A percentile compares a stretch with the other conserved stretches of the same genome.
Conservation (phyloP, 2,113 vertebrate species). For the Platysternon megacephalum region DNA sequence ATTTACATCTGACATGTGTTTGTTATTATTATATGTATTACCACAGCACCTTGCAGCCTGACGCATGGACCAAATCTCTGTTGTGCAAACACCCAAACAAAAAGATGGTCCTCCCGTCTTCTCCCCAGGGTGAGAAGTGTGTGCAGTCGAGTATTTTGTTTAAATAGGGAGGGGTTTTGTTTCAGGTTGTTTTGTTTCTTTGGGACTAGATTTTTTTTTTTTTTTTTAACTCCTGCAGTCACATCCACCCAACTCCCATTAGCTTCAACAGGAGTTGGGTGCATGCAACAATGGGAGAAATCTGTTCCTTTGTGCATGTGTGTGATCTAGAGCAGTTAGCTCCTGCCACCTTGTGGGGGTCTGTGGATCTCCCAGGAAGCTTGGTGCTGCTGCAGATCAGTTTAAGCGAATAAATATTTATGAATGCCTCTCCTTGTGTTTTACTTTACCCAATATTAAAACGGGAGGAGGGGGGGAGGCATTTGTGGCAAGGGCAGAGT, state of each 20-base stretch:
- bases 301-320: accelerated
- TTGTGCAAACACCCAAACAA: neutral
- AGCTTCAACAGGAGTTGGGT: neutral
- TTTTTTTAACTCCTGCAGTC: neutral
- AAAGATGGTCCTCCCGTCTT: neutral
- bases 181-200: neutral
- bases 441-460: neutral
- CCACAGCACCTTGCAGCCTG: neutral
- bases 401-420: neutral
- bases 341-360: conserved; percentile 73
- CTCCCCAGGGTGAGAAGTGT: neutral
- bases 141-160: neutral
- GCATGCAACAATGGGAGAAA: neutral
- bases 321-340: conserved; percentile 31
- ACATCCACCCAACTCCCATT: neutral
- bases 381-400: neutral
- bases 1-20: neutral
- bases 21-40: neutral
- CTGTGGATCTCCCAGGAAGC: neutral
- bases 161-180: neutral
- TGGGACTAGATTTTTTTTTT: neutral
- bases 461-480: neutral
- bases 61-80: neutral
- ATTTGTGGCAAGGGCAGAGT: neutral
- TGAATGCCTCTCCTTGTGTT: neutral